phyloP scores from a whole-genome alignment of 2,797 vertebrate species.

The Microctenopoma stevenorrisi region DNA sequence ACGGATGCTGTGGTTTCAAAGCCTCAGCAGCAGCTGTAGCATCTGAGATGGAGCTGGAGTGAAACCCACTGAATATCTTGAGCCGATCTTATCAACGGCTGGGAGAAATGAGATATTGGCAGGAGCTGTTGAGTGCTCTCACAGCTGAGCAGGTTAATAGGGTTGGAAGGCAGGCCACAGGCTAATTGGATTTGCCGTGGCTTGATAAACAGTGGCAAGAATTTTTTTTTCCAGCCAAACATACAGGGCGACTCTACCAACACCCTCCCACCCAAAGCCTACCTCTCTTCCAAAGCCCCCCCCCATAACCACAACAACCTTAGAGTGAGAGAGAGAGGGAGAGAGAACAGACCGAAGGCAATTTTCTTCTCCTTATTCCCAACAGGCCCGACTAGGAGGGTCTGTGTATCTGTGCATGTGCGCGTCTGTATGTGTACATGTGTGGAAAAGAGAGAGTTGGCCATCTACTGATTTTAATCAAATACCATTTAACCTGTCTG shows the following conservation, averaged over 20 bases:
- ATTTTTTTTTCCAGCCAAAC: constrained; percentile 81
- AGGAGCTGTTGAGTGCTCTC: constrained; percentile 91
- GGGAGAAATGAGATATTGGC: constrained; percentile 99
- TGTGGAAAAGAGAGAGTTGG: constrained; percentile 76
- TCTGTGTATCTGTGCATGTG: constrained; percentile 47
- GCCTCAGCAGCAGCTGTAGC: constrained; percentile 76
- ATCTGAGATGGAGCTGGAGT: constrained; percentile 85
- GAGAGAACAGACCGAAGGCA: constrained; percentile 74
- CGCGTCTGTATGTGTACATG: constrained; percentile 40
- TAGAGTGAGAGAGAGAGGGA: constrained; percentile 56
- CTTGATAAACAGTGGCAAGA: constrained; percentile 94
- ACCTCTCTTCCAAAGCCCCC: constrained; percentile 53
- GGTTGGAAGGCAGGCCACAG: constrained; percentile 93
- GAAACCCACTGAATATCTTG: constrained; percentile 94
- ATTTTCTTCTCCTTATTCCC: constrained; percentile 83
- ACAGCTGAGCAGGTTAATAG: constrained; percentile 97
- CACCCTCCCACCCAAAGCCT: constrained; percentile 24
- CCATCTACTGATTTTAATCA: constrained; percentile 91
- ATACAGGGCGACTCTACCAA: constrained; percentile 69
- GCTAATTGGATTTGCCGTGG: constrained; percentile 99
- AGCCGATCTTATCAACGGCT: constrained; percentile 94
- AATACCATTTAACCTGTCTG: constrained; percentile 88
- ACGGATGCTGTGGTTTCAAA: constrained; percentile 80
- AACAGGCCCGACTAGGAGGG: constrained; percentile 65
- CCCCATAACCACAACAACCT: constrained; percentile 69